phyloP scores from a whole-genome alignment of 2,797 vertebrate species.

The Rhinophrynus dorsalis region DNA sequence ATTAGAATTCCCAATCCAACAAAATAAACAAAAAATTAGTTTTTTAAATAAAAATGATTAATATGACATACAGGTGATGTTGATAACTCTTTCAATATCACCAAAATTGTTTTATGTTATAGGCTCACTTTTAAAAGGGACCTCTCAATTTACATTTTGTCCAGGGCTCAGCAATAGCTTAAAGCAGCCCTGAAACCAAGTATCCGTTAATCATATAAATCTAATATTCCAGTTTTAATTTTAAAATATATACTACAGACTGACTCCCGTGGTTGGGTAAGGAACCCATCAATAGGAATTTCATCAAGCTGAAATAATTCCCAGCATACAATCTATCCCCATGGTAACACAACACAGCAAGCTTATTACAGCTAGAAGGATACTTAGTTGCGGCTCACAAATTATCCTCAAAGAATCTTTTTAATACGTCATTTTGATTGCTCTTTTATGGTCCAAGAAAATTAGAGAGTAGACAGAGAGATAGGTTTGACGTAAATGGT shows the following conservation, averaged over 20 bases:
- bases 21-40: no score
- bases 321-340: constrained; percentile 8
- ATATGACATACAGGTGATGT: no score
- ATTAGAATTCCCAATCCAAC: no score
- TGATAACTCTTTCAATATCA: no score
- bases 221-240: constrained; percentile 18
- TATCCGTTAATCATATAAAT: no score
- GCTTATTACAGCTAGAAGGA: constrained; percentile 10
- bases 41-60: no score
- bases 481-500: constrained; percentile 4
- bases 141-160: no score
- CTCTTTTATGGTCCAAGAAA: constrained; percentile 27
- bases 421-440: constrained; percentile 39
- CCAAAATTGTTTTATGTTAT: no score
- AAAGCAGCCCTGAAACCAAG: no score
- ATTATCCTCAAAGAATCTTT: constrained; percentile 37
- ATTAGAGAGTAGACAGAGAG: not conserved
- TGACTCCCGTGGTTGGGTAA: constrained; percentile 24
- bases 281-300: constrained; percentile 13
- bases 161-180: no score
- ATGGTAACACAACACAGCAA: constrained; percentile 18
- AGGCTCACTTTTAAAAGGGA: no score
- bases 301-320: constrained; percentile 10
- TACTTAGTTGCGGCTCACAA: constrained; percentile 16
- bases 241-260: constrained; percentile 15